These are phyloP conservation scores for Montipora sp. DNA, from an alignment of 64 coral and sea anemone species.

Conservation along the genomic window DNA sequence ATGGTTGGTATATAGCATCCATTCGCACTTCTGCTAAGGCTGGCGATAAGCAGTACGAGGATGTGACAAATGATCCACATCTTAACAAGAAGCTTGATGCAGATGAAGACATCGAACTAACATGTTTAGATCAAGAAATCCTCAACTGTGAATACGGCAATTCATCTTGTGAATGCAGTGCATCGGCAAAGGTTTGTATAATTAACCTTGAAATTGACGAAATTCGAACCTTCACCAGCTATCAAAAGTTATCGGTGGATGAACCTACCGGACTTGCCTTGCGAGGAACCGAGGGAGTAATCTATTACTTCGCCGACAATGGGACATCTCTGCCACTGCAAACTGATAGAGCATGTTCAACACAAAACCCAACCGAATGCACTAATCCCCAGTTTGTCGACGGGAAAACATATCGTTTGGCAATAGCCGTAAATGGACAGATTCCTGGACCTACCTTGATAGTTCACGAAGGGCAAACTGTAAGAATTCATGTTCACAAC, in stretches of 20 bases:
- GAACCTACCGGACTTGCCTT: neutral
- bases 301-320: neutral
- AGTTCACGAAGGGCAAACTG: slow-evolving; percentile 44
- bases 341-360: neutral
- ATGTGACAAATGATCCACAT: slow-evolving; percentile 52
- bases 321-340: neutral
- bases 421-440: slow-evolving; percentile 70
- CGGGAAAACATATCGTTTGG: slow-evolving; percentile 51
- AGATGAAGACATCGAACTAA: slow-evolving; percentile 35
- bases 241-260: slow-evolving; percentile 21
- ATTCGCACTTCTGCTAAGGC: slow-evolving; percentile 39
- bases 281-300: slow-evolving; percentile 38
- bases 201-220: slow-evolving; percentile 46
- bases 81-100: slow-evolving; percentile 46
- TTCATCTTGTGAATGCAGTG: slow-evolving; percentile 24
- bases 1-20: slow-evolving; percentile 44
- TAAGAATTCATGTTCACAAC: slow-evolving; percentile 54
- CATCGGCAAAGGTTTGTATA: neutral
- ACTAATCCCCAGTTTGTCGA: slow-evolving; percentile 43
- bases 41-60: slow-evolving; percentile 39
- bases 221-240: slow-evolving; percentile 41
- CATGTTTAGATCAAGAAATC: slow-evolving; percentile 33
- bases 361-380: slow-evolving; percentile 7
- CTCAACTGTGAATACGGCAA: slow-evolving; percentile 8
- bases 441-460: slow-evolving; percentile 85